phyloP scores from a whole-genome alignment of 2,888 invertebrate species.

The Andrena flavipes region DNA sequence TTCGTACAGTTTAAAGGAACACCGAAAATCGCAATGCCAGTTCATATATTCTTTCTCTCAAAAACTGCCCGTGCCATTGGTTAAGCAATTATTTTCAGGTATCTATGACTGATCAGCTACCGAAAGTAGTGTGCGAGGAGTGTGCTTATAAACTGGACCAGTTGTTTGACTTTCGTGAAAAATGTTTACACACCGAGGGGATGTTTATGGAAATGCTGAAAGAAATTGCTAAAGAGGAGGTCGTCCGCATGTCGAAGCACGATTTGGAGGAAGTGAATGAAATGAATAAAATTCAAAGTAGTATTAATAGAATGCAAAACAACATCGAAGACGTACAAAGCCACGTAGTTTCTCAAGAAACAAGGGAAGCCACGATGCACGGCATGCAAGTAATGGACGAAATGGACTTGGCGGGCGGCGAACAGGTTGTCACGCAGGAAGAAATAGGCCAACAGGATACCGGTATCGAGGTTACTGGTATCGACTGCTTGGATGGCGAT shows the following conservation, averaged over 20 bases:
- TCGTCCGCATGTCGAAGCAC: slow-evolving; percentile 71
- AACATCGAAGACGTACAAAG: slow-evolving; percentile 73
- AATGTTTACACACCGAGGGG: slow-evolving; percentile 86
- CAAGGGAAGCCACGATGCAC: slow-evolving; percentile 71
- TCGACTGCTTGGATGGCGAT: slow-evolving; percentile 81
- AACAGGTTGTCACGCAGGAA: slow-evolving; percentile 80
- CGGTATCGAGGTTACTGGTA: slow-evolving; percentile 79
- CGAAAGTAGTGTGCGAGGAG: slow-evolving; percentile 87
- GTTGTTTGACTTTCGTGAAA: slow-evolving; percentile 86
- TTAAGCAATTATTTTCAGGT: slow-evolving; percentile 82
- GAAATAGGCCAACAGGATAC: slow-evolving; percentile 77
- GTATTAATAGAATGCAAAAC: slow-evolving; percentile 73
- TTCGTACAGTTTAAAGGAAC: neutral
- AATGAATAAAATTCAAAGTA: slow-evolving; percentile 69
- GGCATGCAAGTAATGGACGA: slow-evolving; percentile 81
- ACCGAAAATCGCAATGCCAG: neutral
- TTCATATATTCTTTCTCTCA: neutral
- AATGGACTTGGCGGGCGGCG: slow-evolving; percentile 79
- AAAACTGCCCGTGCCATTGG: neutral
- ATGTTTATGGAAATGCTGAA: slow-evolving; percentile 85
- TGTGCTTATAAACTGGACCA: slow-evolving; percentile 87
- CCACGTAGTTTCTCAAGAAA: slow-evolving; percentile 64
- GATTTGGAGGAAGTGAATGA: slow-evolving; percentile 73
- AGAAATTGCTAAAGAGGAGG: slow-evolving; percentile 76
- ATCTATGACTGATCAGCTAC: slow-evolving; percentile 86